Evolutionary conservation across 1,140 invertebrate genomes (phyloP).

Genomic region (Pissodes strobi): DNA sequence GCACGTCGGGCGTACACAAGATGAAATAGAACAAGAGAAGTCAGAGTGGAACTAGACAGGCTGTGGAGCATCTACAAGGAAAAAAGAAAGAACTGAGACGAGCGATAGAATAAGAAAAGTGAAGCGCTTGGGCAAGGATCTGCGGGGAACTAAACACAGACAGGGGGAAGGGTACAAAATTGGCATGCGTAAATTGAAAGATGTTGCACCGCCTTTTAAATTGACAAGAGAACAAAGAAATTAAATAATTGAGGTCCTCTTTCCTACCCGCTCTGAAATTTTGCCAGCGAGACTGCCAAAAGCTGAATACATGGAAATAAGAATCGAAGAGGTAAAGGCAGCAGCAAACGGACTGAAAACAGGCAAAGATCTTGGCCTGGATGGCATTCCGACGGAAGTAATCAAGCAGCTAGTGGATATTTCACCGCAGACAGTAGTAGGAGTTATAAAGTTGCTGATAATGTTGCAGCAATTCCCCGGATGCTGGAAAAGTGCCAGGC

Average conservation of each 20-base stretch:
- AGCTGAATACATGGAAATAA: neutral
- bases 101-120: neutral
- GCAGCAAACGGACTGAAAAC: no score
- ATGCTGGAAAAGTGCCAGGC: no score
- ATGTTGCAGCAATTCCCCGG: conserved; percentile 16
- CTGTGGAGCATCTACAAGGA: neutral
- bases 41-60: neutral
- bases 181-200: neutral
- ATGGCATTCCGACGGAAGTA: no score
- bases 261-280: no score
- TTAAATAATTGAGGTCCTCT: no score
- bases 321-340: conserved; percentile 34
- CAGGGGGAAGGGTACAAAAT: conserved; percentile 12
- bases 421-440: conserved; percentile 45
- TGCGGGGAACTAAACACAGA: conserved; percentile 3
- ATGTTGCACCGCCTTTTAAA: neutral
- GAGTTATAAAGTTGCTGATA: neutral
- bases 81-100: neutral
- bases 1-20: no score
- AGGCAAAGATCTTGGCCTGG: no score
- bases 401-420: conserved; percentile 51
- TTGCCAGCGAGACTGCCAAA: neutral
- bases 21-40: no score
- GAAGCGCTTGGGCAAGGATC: neutral
- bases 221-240: neutral